Conservation (phyloP, 2,888 invertebrate species). For the Smittia sp. region DNA sequence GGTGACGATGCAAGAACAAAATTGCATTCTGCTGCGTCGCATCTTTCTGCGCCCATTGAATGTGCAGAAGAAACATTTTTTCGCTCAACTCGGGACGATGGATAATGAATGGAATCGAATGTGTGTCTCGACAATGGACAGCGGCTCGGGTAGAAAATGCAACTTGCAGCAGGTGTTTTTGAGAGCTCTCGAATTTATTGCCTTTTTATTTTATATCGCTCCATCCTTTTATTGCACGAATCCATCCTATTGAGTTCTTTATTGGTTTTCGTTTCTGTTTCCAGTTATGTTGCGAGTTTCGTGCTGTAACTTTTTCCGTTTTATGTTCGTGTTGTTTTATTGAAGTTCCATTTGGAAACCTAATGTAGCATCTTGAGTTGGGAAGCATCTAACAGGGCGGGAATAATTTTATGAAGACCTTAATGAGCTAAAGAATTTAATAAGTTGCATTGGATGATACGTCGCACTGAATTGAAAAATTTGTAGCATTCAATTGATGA, state of each 20-base stretch:
- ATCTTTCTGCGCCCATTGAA: background rate
- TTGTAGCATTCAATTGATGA: no score
- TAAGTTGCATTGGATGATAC: no score
- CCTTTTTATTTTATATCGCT: constrained; percentile 36
- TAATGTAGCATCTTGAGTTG: background rate
- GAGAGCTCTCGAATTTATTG: constrained; percentile 37
- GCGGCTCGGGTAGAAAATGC: background rate
- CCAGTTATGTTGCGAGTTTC: background rate
- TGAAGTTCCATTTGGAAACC: background rate
- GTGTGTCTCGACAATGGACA: constrained; percentile 13
- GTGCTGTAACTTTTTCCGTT: background rate
- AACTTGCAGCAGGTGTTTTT: constrained; percentile 37
- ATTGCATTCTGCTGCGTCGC: background rate
- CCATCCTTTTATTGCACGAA: constrained; percentile 38
- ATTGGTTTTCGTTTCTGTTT: constrained; percentile 32
- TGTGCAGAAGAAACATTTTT: constrained; percentile 1
- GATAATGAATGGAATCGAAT: constrained; percentile 28
- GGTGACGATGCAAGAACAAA: constrained; percentile 5
- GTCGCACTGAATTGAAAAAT: no score
- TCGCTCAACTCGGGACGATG: background rate
- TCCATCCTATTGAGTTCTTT: constrained; percentile 29
- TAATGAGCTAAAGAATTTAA: no score
- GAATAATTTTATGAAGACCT: no score
- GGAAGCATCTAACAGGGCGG: background rate
- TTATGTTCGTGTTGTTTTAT: background rate